These are phyloP conservation scores for Cydia splendana DNA, from an alignment of 1,140 invertebrate species.

Conservation along the genomic window DNA sequence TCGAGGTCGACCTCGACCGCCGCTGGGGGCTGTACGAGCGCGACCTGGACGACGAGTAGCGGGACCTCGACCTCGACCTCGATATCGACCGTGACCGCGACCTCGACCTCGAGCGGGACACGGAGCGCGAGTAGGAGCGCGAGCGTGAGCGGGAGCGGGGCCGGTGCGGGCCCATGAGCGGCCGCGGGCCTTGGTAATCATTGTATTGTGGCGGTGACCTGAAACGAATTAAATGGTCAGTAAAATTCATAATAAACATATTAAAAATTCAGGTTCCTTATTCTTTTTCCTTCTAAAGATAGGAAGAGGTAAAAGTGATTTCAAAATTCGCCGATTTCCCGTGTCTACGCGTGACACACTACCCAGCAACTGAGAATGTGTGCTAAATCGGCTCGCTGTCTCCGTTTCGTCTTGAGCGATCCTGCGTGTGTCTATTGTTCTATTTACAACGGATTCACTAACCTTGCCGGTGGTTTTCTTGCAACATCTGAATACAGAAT, in stretches of 20 bases:
- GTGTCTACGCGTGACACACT: too few relatives aligned
- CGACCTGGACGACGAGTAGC: conserved; percentile 58
- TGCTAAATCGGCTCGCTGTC: too few relatives aligned
- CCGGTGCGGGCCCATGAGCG: conserved; percentile 4
- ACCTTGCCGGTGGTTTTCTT: conserved; percentile 47
- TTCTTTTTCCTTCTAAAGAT: too few relatives aligned
- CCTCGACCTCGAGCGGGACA: conserved; percentile 39
- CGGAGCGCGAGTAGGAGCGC: conserved; percentile 37
- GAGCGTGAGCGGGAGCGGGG: conserved; percentile 41
- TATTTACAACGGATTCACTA: too few relatives aligned
- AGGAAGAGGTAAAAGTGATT: too few relatives aligned
- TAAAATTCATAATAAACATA: too few relatives aligned
- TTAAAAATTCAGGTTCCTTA: too few relatives aligned
- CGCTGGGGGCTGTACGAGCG: conserved; percentile 43
- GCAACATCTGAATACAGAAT: conserved; percentile 64
- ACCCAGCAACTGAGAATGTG: too few relatives aligned
- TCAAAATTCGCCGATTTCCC: too few relatives aligned
- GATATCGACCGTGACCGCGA: conserved; percentile 62
- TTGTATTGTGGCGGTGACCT: conserved; percentile 37
- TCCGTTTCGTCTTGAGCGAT: too few relatives aligned
- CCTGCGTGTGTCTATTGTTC: too few relatives aligned
- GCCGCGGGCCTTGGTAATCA: conserved; percentile 31
- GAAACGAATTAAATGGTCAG: too few relatives aligned
- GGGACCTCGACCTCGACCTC: conserved; percentile 63
- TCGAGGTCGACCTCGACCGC: conserved; percentile 63